Conservation (phyloP, 2,797 vertebrate species). For the Ceyx erithaca region DNA sequence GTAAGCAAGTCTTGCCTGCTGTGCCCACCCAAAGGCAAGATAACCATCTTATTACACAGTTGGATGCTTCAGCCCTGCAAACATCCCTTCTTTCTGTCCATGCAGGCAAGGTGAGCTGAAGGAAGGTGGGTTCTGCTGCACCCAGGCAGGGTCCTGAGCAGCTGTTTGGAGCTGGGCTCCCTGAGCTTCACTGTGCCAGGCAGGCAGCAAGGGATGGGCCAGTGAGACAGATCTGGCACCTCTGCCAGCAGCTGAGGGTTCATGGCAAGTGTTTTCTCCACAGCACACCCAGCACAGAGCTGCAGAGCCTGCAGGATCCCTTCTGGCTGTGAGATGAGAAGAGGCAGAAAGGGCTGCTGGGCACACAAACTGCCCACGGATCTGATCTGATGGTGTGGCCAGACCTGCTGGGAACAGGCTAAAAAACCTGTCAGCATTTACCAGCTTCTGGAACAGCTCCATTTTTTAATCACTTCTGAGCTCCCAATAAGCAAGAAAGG, state of each 20-base stretch:
- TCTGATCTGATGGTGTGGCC: not conserved
- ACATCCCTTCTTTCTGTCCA: not conserved
- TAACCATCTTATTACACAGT: not conserved
- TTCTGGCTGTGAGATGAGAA: accelerated
- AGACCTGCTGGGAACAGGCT: not conserved
- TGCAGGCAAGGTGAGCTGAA: not conserved
- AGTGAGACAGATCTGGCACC: not conserved
- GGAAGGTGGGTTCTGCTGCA: accelerated
- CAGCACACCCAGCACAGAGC: not conserved
- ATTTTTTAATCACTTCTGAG: slow-evolving; percentile 19
- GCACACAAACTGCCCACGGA: not conserved
- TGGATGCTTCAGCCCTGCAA: not conserved
- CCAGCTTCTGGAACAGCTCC: slow-evolving; percentile 34
- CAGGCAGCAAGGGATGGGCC: not conserved
- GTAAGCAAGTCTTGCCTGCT: not conserved
- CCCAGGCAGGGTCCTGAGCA: accelerated
- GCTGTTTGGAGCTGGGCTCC: not conserved
- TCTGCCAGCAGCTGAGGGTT: not conserved
- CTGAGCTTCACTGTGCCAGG: no score
- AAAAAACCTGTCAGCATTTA: slow-evolving; percentile 19
- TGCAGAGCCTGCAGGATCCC: accelerated
- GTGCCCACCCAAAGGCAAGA: not conserved
- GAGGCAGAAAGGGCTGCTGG: not conserved
- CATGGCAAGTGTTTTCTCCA: not conserved
- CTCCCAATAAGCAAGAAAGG: slow-evolving; percentile 42